Evolutionary conservation across 2,113 vertebrate genomes (phyloP), one percentile per base, ranked within the genome.

Genomic region (Nesogale talazaci): DNA sequence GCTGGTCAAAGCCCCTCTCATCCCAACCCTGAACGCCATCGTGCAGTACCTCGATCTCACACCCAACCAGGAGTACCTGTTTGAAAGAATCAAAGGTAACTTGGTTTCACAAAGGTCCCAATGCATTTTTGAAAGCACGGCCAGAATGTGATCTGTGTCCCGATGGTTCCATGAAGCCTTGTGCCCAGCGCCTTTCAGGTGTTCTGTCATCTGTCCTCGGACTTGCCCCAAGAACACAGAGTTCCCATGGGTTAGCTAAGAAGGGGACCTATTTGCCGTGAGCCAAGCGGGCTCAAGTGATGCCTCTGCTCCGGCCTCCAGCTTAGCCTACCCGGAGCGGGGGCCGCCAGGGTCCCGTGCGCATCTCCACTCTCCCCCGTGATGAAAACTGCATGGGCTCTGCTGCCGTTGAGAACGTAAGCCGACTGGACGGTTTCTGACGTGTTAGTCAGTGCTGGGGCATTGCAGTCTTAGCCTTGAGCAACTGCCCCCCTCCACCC

Each of bases 41-140:
- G 99, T 99, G 94, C 99, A 99, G 90, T 99, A 99, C 94, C 88
- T 99, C 97, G 99, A 99, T 90, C 97, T 99, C 61, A 99, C 98
- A 2, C 98, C 99, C 1, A 99, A 99, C 97, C 99, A 99, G 95
- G 99, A 99, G 7, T 99, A 99, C 88, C 96, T 99, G 74, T 99
- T 99, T 20, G 99, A 99, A 19, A 98, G 99, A 86, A 98, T 99
- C 86, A 99, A 76, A 98, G 99, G 99, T 99, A 90, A 0, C 17
- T 88, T 52, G 46, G 14, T 52, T 12, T 52, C 46, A 52, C 46
- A 52, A 52, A 52, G 46, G 46, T 52, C 46, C 46, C 46, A 52
- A 65, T 10, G 22, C 2, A 29, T 27, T 79, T 56, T 76, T 52
- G 3, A 36, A 67, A 86, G 90, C 78, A 82, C 15, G 40, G 29